A percentile compares a stretch with the other conserved stretches of the same genome.
Conservation (phyloP, 1,140 invertebrate genomes). For the Epicauta chinensis region DNA sequence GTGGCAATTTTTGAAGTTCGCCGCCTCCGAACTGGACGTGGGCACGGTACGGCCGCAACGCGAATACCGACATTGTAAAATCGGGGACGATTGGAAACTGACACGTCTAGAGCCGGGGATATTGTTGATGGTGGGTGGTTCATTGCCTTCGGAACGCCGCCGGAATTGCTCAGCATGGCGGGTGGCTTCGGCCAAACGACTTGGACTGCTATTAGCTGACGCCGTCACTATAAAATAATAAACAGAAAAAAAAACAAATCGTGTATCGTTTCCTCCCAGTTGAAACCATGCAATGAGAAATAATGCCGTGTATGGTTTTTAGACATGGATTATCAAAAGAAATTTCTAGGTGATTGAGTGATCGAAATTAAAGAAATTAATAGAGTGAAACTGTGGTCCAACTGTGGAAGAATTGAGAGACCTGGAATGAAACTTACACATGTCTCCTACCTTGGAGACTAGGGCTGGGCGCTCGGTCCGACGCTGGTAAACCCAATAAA, state of each 20-base stretch:
- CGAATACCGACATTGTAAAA: slow-evolving; percentile 68
- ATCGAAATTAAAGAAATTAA: no score
- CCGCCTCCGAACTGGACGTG: slow-evolving; percentile 56
- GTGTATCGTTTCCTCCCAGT: not conserved
- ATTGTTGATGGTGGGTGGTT: slow-evolving; percentile 30
- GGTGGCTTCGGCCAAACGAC: slow-evolving; percentile 44
- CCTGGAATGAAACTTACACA: slow-evolving; percentile 61
- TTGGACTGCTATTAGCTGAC: slow-evolving; percentile 43
- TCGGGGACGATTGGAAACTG: slow-evolving; percentile 37
- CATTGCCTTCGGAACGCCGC: slow-evolving; percentile 50
- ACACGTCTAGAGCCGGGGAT: slow-evolving; percentile 26
- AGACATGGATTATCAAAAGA: not conserved
- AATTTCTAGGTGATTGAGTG: no score
- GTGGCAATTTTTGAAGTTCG: slow-evolving; percentile 69
- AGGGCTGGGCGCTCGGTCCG: slow-evolving; percentile 57
- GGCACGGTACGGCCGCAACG: slow-evolving; percentile 58
- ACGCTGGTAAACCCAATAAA: slow-evolving; percentile 73
- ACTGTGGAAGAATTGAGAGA: not conserved
- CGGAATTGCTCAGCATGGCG: slow-evolving; percentile 35
- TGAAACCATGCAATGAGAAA: no score
- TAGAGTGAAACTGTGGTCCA: no score
- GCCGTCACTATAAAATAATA: slow-evolving; percentile 38
- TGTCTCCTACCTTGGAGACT: slow-evolving; percentile 68
- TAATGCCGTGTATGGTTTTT: no score
- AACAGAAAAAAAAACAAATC: not conserved